These are phyloP conservation scores for Poecilobothrus nobilitatus DNA, from an alignment of 2,888 invertebrate species.

Conservation along the genomic window DNA sequence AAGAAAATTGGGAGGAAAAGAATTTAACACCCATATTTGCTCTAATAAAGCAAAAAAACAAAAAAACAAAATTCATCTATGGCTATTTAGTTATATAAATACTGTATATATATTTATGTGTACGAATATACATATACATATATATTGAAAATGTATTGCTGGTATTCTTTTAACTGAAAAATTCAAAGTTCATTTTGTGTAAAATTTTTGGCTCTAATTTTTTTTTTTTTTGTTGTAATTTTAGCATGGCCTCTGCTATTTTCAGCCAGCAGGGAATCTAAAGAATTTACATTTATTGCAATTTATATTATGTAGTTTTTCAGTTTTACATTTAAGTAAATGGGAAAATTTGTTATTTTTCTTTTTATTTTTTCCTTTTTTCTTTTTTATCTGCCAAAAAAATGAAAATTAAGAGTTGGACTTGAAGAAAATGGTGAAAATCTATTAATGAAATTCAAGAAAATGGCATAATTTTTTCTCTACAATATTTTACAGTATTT, in stretches of 20 bases:
- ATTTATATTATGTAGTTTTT: neutral
- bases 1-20: no score
- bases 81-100: no score
- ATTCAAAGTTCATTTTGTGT: neutral
- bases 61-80: no score
- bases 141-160: no score
- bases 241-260: no score
- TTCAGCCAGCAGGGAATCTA: neutral
- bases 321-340: neutral
- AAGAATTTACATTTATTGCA: neutral
- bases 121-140: no score
- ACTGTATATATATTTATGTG: no score
- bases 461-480: neutral
- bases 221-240: no score
- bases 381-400: neutral
- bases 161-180: no score
- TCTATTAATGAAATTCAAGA: slow-evolving; percentile 6
- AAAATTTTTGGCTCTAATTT: neutral
- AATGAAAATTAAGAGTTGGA: neutral
- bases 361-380: neutral
- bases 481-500: neutral
- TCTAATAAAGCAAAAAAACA: no score
- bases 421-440: neutral
- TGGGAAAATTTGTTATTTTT: no score
- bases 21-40: no score